Conservation (phyloP, 2,888 invertebrate genomes). For the Pachycephus smyrnensis region DNA sequence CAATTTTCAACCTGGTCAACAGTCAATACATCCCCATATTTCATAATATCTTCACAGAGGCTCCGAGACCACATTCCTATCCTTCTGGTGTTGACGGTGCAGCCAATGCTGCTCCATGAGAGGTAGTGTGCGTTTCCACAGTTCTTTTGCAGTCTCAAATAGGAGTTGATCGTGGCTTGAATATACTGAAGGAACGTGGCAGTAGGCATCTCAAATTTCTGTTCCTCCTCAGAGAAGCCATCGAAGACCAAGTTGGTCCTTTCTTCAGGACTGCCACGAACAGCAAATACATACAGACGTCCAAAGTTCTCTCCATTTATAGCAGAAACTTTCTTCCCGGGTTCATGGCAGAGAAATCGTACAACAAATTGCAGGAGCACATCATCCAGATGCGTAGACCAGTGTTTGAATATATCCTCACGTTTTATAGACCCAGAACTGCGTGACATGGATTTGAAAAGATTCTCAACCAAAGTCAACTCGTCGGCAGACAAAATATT, state of each 20-base stretch:
- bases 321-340: constrained; percentile 57
- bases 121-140: constrained; percentile 70
- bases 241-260: constrained; percentile 56
- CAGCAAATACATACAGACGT: constrained; percentile 58
- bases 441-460: constrained; percentile 64
- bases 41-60: constrained; percentile 69
- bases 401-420: constrained; percentile 64
- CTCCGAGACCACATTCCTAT: constrained; percentile 72
- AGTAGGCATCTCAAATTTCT: constrained; percentile 54
- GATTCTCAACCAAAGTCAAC: constrained; percentile 60
- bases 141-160: constrained; percentile 76
- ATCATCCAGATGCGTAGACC: constrained; percentile 62
- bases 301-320: constrained; percentile 64
- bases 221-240: constrained; percentile 59
- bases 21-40: constrained; percentile 63
- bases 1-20: constrained; percentile 67
- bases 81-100: constrained; percentile 70
- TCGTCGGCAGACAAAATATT: constrained; percentile 62
- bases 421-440: constrained; percentile 65
- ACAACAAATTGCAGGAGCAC: constrained; percentile 59
- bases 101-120: constrained; percentile 74
- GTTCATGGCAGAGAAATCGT: constrained; percentile 61
- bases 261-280: constrained; percentile 60
- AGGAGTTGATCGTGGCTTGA: constrained; percentile 81
- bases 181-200: constrained; percentile 73